Base-by-base conservation (phyloP, 2,888 invertebrate genomes). In the Xestoiulus laeticollis region DNA sequence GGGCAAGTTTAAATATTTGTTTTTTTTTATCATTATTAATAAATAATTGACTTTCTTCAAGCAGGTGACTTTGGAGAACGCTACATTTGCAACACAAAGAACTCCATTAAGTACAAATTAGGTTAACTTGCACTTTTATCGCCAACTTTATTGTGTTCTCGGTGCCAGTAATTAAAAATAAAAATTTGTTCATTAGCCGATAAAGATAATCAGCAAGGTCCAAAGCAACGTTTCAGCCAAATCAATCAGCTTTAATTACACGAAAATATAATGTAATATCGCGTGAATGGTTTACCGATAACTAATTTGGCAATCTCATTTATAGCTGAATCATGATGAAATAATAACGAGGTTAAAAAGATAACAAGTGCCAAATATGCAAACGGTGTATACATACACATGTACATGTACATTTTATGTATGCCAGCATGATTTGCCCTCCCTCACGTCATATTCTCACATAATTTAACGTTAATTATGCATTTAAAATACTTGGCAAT, bases 21-120 rank as follows among this genome's bases (percentile, higher is more conserved):
- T 78, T 78, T 78, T 78, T 38, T 30, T 32, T 78, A 78, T 78
- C 14, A 78, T 78, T 78, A 14, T 78, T 30, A 14, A 78, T 78
- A 78, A 78, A 78, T 78, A 78, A 78, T 78, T 78, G 78, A 78
- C 78, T 78, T 78, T 78, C 78, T 78, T 78, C 78, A 78, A n/a
- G 78, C 78, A 78, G 78, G 78, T 78, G 78, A 78, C 78, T 78
- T 78, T 5, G 68, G 78, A 78, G 4, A 32, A 78, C 30, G 78
- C 30, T 30, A 30, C 30, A 30, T 68, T 68, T 22, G 26, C 78
- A 30, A 78, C 30, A 78, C 78, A 78, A 78, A 78, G 78, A 78
- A 78, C 30, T 30, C 78, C 78, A 30, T 78, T 78, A 78, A 78
- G 78, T 30, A 32, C 30, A 78, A 78, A 78, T 78, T 78, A 78